Percentiles rank a stretch among this genome's conserved stretches.
These are phyloP conservation scores for Pardosa pseudoannulata DNA, from an alignment of 2,888 invertebrate genomes.

Conservation along the genomic window DNA sequence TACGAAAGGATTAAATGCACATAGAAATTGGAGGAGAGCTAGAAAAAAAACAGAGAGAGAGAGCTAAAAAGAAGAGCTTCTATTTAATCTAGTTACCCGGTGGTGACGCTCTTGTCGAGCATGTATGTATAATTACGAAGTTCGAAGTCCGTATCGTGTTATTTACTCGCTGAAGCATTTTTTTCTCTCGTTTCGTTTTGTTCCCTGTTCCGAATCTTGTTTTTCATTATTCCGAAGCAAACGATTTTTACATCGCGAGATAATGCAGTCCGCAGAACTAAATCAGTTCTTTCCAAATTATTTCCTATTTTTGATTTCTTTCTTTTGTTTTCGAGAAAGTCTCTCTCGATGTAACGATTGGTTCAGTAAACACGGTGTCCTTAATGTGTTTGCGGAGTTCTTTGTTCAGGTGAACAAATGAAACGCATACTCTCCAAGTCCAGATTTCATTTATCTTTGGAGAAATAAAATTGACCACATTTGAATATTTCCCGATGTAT, in stretches of 20 bases:
- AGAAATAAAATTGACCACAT: too few relatives aligned
- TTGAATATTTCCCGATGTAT: too few relatives aligned
- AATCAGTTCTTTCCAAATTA: slow-evolving; percentile 7
- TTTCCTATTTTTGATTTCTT: background rate
- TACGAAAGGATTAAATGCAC: slow-evolving; percentile 10
- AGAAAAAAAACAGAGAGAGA: background rate
- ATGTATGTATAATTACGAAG: slow-evolving; percentile 13
- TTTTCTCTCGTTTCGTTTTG: background rate
- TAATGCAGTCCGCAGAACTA: slow-evolving; percentile 7
- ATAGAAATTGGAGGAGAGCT: background rate
- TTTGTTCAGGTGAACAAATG: background rate
- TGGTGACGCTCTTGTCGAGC: slow-evolving; percentile 9
- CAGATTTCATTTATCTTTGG: too few relatives aligned
- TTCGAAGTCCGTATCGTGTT: slow-evolving; percentile 7
- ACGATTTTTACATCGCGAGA: background rate
- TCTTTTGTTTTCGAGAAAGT: background rate
- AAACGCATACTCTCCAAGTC: too few relatives aligned
- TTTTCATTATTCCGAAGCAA: background rate
- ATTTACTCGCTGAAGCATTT: background rate
- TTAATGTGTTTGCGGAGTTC: background rate
- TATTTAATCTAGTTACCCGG: slow-evolving; percentile 8
- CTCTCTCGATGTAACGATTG: background rate
- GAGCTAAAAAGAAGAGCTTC: background rate
- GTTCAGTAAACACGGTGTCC: background rate
- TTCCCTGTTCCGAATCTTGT: background rate